Evolutionary conservation across 2,797 vertebrate genomes (phyloP).

Genomic region (Bucorvus abyssinicus): DNA sequence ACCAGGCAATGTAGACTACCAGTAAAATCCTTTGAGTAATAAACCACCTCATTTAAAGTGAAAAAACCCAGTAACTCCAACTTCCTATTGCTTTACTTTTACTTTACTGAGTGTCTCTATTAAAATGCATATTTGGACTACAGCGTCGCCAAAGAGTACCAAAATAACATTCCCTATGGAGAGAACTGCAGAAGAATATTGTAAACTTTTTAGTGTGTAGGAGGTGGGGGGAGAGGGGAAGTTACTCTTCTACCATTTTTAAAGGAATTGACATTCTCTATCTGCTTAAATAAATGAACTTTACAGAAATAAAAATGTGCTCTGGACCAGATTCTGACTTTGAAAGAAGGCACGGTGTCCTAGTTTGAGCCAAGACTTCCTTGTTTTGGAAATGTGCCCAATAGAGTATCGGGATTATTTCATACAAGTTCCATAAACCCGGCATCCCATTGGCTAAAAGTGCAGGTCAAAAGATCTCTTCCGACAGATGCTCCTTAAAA

Average conservation of each 20-base stretch:
- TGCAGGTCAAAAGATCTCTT: no score
- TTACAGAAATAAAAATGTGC: background rate
- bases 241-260: background rate
- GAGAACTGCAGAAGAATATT: background rate
- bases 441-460: no score
- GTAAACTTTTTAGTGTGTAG: background rate
- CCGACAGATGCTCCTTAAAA: no score
- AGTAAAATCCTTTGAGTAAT: background rate
- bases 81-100: background rate
- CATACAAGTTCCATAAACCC: no score
- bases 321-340: background rate
- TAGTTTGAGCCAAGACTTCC: no score
- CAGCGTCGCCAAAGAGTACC: background rate
- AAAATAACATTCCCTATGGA: background rate
- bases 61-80: background rate
- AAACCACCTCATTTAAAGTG: slow-evolving; percentile 33
- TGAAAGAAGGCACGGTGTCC: no score
- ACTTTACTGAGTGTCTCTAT: background rate
- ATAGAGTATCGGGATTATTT: no score
- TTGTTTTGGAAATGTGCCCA: no score
- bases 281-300: slow-evolving; percentile 16
- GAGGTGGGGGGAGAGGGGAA: background rate
- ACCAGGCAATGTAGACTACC: background rate
- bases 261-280: background rate
- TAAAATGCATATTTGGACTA: slow-evolving; percentile 48